Percentiles rank a stretch among this genome's conserved stretches.
These are phyloP conservation scores for Molorchus minor DNA, from an alignment of 2,888 invertebrate species.

Conservation along the genomic window DNA sequence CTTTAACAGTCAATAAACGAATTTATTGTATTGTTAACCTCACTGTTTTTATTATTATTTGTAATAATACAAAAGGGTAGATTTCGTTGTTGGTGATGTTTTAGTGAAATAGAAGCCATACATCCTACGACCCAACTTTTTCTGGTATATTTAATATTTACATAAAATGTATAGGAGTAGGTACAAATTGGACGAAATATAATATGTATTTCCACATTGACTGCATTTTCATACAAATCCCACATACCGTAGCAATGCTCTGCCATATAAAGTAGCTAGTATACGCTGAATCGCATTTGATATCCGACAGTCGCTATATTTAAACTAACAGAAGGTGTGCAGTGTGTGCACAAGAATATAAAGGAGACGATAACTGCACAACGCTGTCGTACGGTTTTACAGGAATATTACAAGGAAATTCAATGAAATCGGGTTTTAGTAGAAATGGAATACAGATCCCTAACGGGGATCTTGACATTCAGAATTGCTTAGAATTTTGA, in stretches of 20 bases:
- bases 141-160: neutral
- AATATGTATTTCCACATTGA: no score
- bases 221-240: neutral
- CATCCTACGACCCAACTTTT: neutral
- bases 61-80: neutral
- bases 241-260: neutral
- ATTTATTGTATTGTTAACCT: no score
- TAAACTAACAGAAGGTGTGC: no score
- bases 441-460: no score
- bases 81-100: neutral
- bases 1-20: no score
- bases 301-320: slow-evolving; percentile 1
- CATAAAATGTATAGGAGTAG: neutral
- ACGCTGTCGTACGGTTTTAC: neutral
- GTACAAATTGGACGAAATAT: no score
- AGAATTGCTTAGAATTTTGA: no score
- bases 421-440: no score
- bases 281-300: neutral
- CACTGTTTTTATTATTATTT: no score
- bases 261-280: slow-evolving; percentile 4
- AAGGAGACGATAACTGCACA: neutral
- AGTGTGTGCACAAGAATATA: neutral
- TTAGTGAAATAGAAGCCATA: neutral
- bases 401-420: no score
- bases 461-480: no score